Evolutionary conservation across 2,113 vertebrate species (phyloP).

Genomic region (Tretioscincus oriximinensis): DNA sequence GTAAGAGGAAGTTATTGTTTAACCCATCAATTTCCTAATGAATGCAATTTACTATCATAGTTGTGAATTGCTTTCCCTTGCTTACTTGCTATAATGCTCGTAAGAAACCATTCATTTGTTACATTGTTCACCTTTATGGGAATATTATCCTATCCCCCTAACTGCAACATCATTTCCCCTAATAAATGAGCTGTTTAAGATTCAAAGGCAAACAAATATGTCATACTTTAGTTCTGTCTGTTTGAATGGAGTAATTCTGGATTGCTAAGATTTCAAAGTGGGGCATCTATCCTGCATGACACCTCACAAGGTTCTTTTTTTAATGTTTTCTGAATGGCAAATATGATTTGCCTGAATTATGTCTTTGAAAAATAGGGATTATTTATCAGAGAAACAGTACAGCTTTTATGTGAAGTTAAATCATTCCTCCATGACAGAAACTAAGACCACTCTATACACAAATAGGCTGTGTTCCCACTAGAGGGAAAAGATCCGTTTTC

Average conservation of each 20-base stretch:
- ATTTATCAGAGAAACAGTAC: constrained; percentile 16
- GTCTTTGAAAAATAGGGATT: constrained; percentile 21
- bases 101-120: constrained; percentile 8
- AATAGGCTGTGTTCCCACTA: neutral
- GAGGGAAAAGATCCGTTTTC: no score
- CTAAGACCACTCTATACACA: neutral
- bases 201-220: constrained; percentile 1
- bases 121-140: neutral
- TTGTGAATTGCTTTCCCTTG: constrained; percentile 1
- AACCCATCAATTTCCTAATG: neutral
- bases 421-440: neutral
- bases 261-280: constrained; percentile 33
- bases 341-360: constrained; percentile 36
- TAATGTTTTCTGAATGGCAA: constrained; percentile 34
- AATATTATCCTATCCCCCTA: fast-evolving
- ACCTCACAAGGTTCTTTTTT: constrained; percentile 26
- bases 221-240: neutral
- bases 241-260: constrained; percentile 5
- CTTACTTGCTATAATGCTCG: neutral
- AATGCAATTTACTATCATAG: constrained; percentile 8
- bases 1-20: neutral
- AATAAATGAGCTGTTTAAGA: constrained; percentile 7
- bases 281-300: neutral
- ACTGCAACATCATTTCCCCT: neutral
- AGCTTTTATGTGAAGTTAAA: neutral